Evolutionary conservation across 2,888 invertebrate genomes (phyloP).

Genomic region (Zootermopsis nevadensis): DNA sequence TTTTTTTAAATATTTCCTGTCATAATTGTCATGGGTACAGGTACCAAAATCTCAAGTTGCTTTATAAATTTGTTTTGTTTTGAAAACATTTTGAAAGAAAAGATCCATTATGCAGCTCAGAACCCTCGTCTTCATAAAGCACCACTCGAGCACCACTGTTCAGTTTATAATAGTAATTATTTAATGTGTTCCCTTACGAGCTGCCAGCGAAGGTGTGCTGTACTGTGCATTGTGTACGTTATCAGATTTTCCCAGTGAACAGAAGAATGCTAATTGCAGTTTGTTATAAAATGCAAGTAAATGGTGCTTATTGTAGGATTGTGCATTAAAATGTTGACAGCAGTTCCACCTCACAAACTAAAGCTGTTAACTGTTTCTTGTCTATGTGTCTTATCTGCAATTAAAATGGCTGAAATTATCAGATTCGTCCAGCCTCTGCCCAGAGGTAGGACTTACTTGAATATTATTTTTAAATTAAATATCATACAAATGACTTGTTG

Average conservation of each 20-base stretch:
- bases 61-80: no score
- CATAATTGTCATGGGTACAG: no score
- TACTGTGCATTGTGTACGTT: background rate
- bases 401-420: slow-evolving; percentile 16
- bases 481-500: slow-evolving; percentile 15
- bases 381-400: slow-evolving; percentile 31
- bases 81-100: no score
- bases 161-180: no score
- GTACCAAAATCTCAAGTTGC: no score
- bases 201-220: no score
- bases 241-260: background rate
- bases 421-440: slow-evolving; percentile 5
- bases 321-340: slow-evolving; percentile 24
- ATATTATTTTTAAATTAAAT: slow-evolving; percentile 21
- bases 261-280: background rate
- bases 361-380: slow-evolving; percentile 23
- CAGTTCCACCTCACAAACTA: slow-evolving; percentile 31
- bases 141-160: no score
- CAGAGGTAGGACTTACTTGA: background rate
- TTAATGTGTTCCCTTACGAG: no score
- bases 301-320: slow-evolving; percentile 39
- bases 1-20: no score
- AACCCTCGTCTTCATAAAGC: background rate
- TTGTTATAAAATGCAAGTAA: background rate
- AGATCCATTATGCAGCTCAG: background rate